Evolutionary conservation across 92 coral and sea anemone species (phyloP), one percentile per base, ranked within the genome.

Genomic region (Palythoa grandiflora): DNA sequence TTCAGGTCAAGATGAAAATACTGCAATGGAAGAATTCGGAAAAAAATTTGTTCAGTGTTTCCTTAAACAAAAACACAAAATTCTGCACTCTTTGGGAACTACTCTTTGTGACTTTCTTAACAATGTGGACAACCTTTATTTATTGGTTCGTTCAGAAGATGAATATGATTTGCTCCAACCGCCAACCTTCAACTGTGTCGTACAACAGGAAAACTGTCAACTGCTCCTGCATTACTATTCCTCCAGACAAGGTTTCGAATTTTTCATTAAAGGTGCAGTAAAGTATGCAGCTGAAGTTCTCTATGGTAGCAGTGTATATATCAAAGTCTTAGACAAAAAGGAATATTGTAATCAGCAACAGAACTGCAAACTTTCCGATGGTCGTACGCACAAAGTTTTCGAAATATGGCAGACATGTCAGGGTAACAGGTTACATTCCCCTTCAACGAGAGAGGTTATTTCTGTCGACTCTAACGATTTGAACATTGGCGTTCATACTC

Each of bases 91-190:
- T 44, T 84, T 93, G 1, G 98, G 98, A 10, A 91, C 90, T 54
- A 89, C 94, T 9, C 87, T 95, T 3, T 89, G 93, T 61, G 98
- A 95, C 76, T 95, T 95, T 70, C 93, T 95, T 16, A 93, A 94
- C 89, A 92, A 92, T 75, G 71, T 95, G n/a, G 96, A 93, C 84
- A 94, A 93, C 54, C 92, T 95, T 39, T 89, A 93, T 70, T 94
- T 93, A 73, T 89, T 91, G 36, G 85, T 93, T 54, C 83, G 85
- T 21, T 91, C 89, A 21, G 91, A 92, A 71, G 83, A 88, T 39
- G 91, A 90, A 9, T 83, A 88, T n/a, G 86, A 83, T 11, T 91
- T 89, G 50, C 87, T 93, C 20, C 84, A 87, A 55, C 93, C 97
- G 8, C 97, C 97, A 38, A 90, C 97, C 9, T 94, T 94, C 68